A percentile compares a stretch with the other conserved stretches of the same genome.
Evolutionary conservation across 2,113 vertebrate species (phyloP).

Genomic region (Callionymus lyra): DNA sequence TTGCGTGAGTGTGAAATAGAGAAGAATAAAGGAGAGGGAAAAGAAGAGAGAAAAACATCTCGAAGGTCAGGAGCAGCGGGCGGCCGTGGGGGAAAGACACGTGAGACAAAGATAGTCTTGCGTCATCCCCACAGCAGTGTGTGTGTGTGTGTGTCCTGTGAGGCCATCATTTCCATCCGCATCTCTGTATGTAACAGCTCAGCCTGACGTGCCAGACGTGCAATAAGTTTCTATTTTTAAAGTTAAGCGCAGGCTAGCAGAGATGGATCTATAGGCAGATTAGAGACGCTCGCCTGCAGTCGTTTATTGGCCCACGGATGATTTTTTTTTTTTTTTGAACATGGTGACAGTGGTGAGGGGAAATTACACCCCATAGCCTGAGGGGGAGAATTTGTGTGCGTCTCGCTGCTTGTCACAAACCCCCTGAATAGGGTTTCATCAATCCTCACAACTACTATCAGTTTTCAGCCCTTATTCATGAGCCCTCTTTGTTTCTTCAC

Average conservation of each 20-base stretch:
- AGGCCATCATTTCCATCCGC: slow-evolving; percentile 56
- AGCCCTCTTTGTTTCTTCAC: slow-evolving; percentile 54
- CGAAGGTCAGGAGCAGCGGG: slow-evolving; percentile 75
- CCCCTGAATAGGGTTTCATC: slow-evolving; percentile 58
- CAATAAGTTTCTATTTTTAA: slow-evolving; percentile 27
- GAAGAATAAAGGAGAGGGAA: slow-evolving; percentile 55
- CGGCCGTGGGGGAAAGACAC: slow-evolving; percentile 65
- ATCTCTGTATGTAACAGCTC: slow-evolving; percentile 46
- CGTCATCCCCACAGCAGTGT: slow-evolving; percentile 62
- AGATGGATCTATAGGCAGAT: slow-evolving; percentile 11
- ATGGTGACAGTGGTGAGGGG: slow-evolving; percentile 53
- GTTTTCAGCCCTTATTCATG: slow-evolving; percentile 57
- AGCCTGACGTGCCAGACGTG: slow-evolving; percentile 22
- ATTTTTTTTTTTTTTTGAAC: slow-evolving; percentile 55
- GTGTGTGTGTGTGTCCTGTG: slow-evolving; percentile 46
- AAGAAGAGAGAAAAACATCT: slow-evolving; percentile 66
- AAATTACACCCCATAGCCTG: slow-evolving; percentile 59
- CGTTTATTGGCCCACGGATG: slow-evolving; percentile 39
- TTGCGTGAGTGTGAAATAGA: slow-evolving; percentile 45
- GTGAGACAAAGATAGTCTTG: slow-evolving; percentile 69
- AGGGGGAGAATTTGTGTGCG: slow-evolving; percentile 56
- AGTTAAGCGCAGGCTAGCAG: too few relatives aligned
- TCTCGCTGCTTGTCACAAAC: slow-evolving; percentile 51
- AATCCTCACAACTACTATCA: slow-evolving; percentile 56
- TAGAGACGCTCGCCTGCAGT: slow-evolving; percentile 18